Conservation (phyloP, 2,888 invertebrate species). For the Polyommatus icarus region DNA sequence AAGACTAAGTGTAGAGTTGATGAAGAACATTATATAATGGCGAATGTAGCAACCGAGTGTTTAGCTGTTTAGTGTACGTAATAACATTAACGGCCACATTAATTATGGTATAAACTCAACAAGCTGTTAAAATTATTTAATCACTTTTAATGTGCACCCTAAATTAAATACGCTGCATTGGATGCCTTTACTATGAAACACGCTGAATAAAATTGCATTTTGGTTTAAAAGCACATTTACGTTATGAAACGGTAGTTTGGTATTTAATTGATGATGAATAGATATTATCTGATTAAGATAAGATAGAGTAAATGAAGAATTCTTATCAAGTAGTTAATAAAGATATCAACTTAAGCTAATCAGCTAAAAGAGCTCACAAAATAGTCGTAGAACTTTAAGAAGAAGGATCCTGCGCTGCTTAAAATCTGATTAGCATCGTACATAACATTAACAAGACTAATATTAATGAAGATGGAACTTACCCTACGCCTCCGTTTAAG, state of each 20-base stretch:
- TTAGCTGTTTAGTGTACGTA: constrained; percentile 21
- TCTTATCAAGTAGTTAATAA: no score
- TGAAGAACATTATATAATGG: constrained; percentile 14
- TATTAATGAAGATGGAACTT: constrained; percentile 44
- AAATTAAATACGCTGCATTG: constrained; percentile 12
- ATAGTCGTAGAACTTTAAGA: not conserved
- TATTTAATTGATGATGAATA: not conserved
- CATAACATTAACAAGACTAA: not conserved
- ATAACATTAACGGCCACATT: constrained; percentile 15
- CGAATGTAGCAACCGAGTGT: constrained; percentile 6
- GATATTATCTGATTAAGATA: not conserved
- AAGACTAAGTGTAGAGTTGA: constrained; percentile 6
- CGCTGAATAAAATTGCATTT: not conserved
- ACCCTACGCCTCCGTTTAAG: constrained; percentile 74
- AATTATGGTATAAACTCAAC: constrained; percentile 20
- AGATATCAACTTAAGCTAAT: no score
- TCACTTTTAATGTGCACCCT: constrained; percentile 6
- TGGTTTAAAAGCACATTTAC: not conserved
- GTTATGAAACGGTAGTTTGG: not conserved
- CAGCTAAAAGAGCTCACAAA: not conserved
- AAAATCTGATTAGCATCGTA: not conserved
- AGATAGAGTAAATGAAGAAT: not conserved
- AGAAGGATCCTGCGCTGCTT: not conserved
- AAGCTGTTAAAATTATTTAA: constrained; percentile 21
- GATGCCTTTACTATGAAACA: constrained; percentile 3